These are phyloP conservation scores for Ibidorhyncha struthersii DNA, from an alignment of 2,113 vertebrate genomes.

Conservation along the genomic window DNA sequence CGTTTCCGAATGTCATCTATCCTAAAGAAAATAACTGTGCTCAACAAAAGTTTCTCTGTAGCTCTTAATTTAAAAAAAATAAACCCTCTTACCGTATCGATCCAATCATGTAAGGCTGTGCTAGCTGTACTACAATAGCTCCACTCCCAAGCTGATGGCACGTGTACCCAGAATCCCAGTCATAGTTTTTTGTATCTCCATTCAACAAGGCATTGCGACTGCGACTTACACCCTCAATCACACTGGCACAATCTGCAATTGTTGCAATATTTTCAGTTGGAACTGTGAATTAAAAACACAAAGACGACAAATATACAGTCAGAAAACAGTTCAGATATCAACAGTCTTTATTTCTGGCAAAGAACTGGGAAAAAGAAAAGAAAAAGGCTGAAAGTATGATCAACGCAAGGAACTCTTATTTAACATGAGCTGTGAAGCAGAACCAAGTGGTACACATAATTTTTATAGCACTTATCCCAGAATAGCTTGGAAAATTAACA, in stretches of 20 bases:
- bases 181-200: constrained; percentile 96
- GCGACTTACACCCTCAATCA: constrained; percentile 95
- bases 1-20: neutral
- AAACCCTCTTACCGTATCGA: constrained; percentile 84
- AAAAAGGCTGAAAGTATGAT: neutral
- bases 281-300: constrained; percentile 78
- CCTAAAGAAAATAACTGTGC: neutral
- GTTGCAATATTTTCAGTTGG: constrained; percentile 93
- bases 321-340: neutral
- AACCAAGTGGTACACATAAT: neutral
- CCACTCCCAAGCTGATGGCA: constrained; percentile 97
- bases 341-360: neutral
- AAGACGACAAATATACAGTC: neutral
- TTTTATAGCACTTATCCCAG: neutral
- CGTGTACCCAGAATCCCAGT: constrained; percentile 98
- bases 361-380: neutral
- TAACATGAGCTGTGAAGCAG: neutral
- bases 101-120: constrained; percentile 91
- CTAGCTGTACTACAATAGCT: constrained; percentile 95
- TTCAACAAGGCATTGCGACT: constrained; percentile 95
- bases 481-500: neutral
- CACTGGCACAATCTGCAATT: constrained; percentile 89
- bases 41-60: neutral
- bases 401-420: neutral
- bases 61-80: constrained; percentile 8